Conservation (phyloP, 64 coral and sea anemone species). For the Montipora capricornis region DNA sequence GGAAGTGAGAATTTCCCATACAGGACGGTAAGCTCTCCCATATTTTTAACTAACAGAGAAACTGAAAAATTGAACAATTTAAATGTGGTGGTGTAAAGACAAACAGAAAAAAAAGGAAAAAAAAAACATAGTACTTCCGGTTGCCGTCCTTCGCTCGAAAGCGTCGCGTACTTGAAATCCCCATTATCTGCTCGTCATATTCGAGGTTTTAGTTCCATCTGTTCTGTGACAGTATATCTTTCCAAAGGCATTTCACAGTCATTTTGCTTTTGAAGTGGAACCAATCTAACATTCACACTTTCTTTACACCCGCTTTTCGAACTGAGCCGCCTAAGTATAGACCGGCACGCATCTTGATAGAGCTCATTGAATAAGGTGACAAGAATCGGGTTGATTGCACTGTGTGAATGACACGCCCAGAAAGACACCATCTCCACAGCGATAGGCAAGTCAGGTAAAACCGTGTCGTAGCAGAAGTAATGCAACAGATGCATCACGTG, state of each 20-base stretch:
- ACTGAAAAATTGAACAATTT: no score
- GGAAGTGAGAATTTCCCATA: no score
- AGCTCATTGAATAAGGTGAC: slow-evolving; percentile 3
- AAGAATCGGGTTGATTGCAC: slow-evolving; percentile 75
- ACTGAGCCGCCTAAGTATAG: background rate
- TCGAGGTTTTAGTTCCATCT: no score
- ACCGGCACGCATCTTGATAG: slow-evolving; percentile 4
- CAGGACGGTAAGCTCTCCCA: no score
- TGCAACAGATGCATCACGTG: slow-evolving; percentile 70
- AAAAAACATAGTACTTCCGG: no score
- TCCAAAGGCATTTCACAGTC: background rate
- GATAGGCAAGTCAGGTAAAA: background rate
- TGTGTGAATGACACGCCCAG: slow-evolving; percentile 69
- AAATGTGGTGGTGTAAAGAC: no score
- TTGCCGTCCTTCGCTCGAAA: no score
- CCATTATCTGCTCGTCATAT: no score
- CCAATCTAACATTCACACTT: background rate
- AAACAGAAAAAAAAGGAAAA: no score
- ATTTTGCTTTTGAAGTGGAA: background rate
- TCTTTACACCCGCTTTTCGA: background rate
- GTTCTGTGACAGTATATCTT: no score
- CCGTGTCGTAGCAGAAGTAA: background rate
- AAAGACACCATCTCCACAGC: slow-evolving; percentile 21
- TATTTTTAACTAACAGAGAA: no score
- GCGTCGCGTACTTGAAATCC: no score